Base-by-base conservation (phyloP, 2,797 vertebrate genomes). In the Neosalanx taihuensis region DNA sequence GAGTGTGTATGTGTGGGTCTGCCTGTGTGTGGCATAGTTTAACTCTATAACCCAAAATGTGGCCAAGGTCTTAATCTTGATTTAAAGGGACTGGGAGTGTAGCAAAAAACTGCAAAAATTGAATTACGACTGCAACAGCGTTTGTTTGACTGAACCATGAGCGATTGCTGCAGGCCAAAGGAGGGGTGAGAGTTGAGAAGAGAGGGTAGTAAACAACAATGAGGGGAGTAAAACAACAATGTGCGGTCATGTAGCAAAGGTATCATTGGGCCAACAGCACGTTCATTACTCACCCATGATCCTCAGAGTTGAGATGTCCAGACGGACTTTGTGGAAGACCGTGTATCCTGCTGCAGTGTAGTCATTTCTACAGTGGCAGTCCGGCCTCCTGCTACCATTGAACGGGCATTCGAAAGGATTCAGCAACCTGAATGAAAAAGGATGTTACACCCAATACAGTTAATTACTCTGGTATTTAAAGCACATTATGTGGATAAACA, bases 361-460 rank as follows among this genome's bases (percentile, higher is more conserved):
- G 84, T 97, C 96, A 23, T 95, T 94, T 85, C 86, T 93, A 81
- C 96, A 98, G 17, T 84, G 83, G 60, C 97, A 98, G 80, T 98
- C 95, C 83, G 93, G 92, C 72, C 88, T 93, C 64, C 96, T 93
- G 81, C 93, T 98, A 90, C 96, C 95, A 33, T 99, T 97, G 72
- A 94, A 96, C 20, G 97, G 97, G 68, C 97, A 99, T 68, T 97
- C 94, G 23, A 97, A 96, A 0, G 96, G 97, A 86, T 98, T 98
- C 85, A 94, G 91, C 72, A 99, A 75, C 85, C 97, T 99, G 79
- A 18, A 29, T 2, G 3, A 56, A 56, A 51, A 56, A n/a, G 15
- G 18, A 56, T 7, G 51, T 56, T 56, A 56, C 15, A n/a, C 51
- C 18, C 1, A 56, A n/a, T 6, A n/a, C n/a, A 13, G 41, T 13